Base-by-base conservation (phyloP, 2,797 vertebrate genomes). In the Eulemur coronatus region DNA sequence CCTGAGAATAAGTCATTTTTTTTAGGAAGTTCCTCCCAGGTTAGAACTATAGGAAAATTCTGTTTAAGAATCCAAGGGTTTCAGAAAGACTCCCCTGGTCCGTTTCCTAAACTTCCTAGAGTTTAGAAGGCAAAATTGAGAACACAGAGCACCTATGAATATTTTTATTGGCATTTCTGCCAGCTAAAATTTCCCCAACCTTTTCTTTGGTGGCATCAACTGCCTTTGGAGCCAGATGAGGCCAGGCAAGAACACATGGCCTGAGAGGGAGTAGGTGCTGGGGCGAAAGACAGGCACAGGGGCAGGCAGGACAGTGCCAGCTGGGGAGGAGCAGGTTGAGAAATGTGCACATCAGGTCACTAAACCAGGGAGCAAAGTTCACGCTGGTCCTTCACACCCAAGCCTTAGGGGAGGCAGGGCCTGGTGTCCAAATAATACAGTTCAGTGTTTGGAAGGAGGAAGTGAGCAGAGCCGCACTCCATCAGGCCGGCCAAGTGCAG, bases 161-260 rank as follows among this genome's bases (percentile, higher is more conserved):
- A 97, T 96, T 87, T 95, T 95, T 80, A 93, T 76, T 89, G 84
- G 85, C 65, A 92, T 95, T 94, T 94, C 79, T 96, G 84, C 57
- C 96, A 96, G 73, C 72, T 95, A 92, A 65, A 95, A 91, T 79
- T 91, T 61, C 35, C 20, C 17, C 33, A 55, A 43, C 13, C 55
- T 55, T 57, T 59, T 78, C 63, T 46, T 20, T 28, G 28, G 63
- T 81, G 52, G 41, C 13, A 35, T 67, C 79, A 17, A 26, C 43
- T 55, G 41, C 15, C 38, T 70, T 24, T 90, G 63, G 78, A 78
- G 24, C 11, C 57, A 46, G 75, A 14, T 8, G 26, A 7, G 52
- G 14, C 13, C 28, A 85, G 94, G 86, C 3, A 65, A 92, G 97
- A 95, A 92, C 84, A 28, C 84, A 97, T 90, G 91, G 90, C 17